phyloP scores from a whole-genome alignment of 2,888 invertebrate genomes.

The Acrobasis consociella region DNA sequence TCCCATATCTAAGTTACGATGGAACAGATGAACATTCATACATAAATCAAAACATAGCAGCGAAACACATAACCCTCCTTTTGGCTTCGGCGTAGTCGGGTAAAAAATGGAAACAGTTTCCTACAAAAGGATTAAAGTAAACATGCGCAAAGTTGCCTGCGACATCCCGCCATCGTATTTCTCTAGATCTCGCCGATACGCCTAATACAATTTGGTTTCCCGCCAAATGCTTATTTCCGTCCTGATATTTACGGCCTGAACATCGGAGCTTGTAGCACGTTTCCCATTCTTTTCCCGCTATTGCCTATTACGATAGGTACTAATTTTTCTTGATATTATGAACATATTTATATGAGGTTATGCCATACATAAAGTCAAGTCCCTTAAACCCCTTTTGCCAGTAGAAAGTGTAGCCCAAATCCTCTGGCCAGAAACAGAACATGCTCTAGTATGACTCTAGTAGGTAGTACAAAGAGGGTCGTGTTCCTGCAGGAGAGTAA shows the following conservation, averaged over 20 bases:
- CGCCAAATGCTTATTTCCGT: constrained; percentile 34
- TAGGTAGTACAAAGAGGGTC: no score
- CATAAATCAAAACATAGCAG: no score
- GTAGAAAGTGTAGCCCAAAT: neutral
- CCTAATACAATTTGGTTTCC: constrained; percentile 33
- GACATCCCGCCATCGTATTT: constrained; percentile 22
- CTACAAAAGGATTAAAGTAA: neutral
- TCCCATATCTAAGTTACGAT: no score
- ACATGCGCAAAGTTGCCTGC: constrained; percentile 3
- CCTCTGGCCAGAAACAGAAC: no score
- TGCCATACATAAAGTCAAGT: neutral
- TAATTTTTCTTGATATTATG: constrained; percentile 15
- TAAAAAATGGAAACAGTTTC: no score
- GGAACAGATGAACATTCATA: no score
- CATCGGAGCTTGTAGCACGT: constrained; percentile 14
- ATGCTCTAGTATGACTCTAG: no score
- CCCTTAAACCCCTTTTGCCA: no score
- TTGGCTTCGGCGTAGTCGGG: no score
- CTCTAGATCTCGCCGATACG: constrained; percentile 28
- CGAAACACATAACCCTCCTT: no score
- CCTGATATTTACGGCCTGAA: constrained; percentile 26
- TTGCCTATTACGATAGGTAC: constrained; percentile 18
- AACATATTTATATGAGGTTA: constrained; percentile 9
- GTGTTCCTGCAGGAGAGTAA: no score
- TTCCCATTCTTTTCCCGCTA: constrained; percentile 19